Percentiles rank a stretch among this genome's conserved stretches.
phyloP scores from a whole-genome alignment of 2,797 vertebrate species.

The Sebastes cheni region DNA sequence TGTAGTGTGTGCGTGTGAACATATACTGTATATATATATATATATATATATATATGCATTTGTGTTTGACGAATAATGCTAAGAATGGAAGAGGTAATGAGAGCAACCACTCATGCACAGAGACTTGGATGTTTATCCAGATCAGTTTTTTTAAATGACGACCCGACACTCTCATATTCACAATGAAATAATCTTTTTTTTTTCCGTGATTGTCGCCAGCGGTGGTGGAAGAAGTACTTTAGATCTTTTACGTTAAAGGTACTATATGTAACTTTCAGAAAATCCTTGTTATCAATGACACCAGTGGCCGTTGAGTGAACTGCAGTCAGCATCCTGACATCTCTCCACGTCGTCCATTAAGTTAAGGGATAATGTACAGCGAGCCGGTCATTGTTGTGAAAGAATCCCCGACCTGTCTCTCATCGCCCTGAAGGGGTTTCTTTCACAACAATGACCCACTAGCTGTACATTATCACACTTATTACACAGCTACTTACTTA shows the following conservation, averaged over 20 bases:
- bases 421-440: too few species aligned
- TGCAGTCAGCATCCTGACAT: too few species aligned
- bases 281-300: too few species aligned
- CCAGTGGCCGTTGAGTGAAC: too few species aligned
- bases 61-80: background rate
- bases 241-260: background rate
- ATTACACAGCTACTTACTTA: too few species aligned
- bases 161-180: background rate
- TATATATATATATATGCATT: background rate
- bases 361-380: too few species aligned
- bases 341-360: too few species aligned
- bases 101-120: background rate
- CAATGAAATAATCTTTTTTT: background rate
- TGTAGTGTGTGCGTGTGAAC: constrained; percentile 17
- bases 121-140: background rate
- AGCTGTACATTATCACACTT: too few species aligned
- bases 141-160: background rate
- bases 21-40: background rate
- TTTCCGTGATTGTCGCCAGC: background rate
- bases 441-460: too few species aligned
- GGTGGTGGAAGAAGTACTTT: background rate
- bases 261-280: too few species aligned
- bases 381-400: too few species aligned
- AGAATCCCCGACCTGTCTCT: too few species aligned
- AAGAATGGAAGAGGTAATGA: background rate